Evolutionary conservation across 92 coral and sea anemone genomes (phyloP), one percentile per base, ranked within the genome.

Genomic region (Phenganax stokvisi): DNA sequence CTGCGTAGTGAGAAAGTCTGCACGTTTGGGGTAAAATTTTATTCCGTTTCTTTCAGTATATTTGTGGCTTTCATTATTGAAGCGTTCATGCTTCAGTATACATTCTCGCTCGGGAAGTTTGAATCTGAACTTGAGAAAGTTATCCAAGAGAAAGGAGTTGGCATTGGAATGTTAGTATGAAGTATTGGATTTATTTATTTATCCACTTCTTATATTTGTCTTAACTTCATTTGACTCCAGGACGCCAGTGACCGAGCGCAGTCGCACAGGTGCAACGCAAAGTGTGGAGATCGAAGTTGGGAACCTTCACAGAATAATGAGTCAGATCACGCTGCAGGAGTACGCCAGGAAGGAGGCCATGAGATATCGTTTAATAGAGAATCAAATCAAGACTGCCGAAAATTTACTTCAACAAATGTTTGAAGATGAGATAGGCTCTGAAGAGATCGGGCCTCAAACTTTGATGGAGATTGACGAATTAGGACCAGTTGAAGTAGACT

Each of bases 71-170:
- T 93, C 80, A 91, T 93, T 71, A 83, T 93, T 30, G 97, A 93
- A 64, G 97, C 97, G 16, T 93, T 93, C 67, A 91, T 93, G 97
- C 77, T 93, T 86, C 97, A 93, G 82, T 93, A 93, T 81, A 91
- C 97, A 25, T 82, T 93, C 79, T 86, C 93, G 27, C 91, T 87
- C 27, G 97, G 97, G 20, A 93, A 93, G 66, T 88, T 93, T 56
- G 97, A 90, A 72, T 87, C 89, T 5, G 97, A 85, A 1, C 75
- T 93, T 67, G 90, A 83, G 79, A 91, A 89, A 86, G 92, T 86
- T 56, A 93, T 93, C 31, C 90, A 93, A 66, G 93, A 93, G 64
- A 91, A 89, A 84, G 92, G 93, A 62, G 88, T 93, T n/a, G 97
- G 97, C 54, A 93, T 91, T 13, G 93, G 93, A 62, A 90, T 84